A percentile compares a stretch with the other conserved stretches of the same genome.
Conservation (phyloP, 2,113 vertebrate genomes). For the Barnardius zonarius region DNA sequence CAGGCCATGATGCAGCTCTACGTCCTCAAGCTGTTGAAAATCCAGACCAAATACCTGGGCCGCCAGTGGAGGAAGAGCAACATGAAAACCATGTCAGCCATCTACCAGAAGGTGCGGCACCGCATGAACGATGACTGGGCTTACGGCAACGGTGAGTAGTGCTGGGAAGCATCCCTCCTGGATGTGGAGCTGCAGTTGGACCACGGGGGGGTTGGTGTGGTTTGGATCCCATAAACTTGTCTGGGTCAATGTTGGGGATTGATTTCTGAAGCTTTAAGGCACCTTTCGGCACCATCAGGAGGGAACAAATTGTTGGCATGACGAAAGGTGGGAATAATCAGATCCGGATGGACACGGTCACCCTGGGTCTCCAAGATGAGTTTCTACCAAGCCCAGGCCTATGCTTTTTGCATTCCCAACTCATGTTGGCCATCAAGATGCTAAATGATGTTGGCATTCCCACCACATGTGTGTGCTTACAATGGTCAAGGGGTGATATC, state of each 20-base stretch:
- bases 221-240: neutral
- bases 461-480: fast-evolving
- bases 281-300: fast-evolving
- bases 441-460: neutral
- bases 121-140: slow-evolving; percentile 90
- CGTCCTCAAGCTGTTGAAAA: slow-evolving; percentile 88
- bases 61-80: slow-evolving; percentile 86
- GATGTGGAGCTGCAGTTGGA: fast-evolving
- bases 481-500: neutral
- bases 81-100: slow-evolving; percentile 92
- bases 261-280: neutral
- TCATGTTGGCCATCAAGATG: neutral
- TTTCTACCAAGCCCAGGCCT: neutral
- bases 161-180: fast-evolving
- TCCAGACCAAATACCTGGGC: slow-evolving; percentile 86
- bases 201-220: fast-evolving
- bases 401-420: neutral
- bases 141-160: slow-evolving; percentile 81
- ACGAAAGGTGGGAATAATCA: neutral
- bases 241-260: neutral
- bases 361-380: neutral
- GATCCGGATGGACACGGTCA: neutral
- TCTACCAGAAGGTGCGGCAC: slow-evolving; percentile 89
- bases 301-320: neutral
- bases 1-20: slow-evolving; percentile 98